A percentile compares a stretch with the other conserved stretches of the same genome.
phyloP scores from a whole-genome alignment of 1,140 invertebrate genomes.

The Diabrotica virgifera region DNA sequence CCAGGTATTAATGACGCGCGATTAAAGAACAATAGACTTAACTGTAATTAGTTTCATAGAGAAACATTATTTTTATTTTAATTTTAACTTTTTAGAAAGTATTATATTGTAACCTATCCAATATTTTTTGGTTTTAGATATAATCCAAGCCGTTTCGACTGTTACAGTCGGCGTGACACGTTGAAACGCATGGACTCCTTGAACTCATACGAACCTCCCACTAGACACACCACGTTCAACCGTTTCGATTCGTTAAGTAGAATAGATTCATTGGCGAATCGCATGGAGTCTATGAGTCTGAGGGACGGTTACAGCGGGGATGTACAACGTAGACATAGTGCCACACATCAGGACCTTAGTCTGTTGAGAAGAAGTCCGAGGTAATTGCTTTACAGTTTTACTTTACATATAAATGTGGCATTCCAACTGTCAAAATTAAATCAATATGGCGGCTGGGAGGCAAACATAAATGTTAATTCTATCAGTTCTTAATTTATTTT shows the following conservation, averaged over 20 bases:
- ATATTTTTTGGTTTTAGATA: slow-evolving; percentile 24
- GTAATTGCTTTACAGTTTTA: neutral
- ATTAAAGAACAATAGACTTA: no score
- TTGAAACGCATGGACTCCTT: slow-evolving; percentile 40
- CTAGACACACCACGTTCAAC: slow-evolving; percentile 33
- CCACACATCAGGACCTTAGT: slow-evolving; percentile 46
- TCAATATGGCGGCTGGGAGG: no score
- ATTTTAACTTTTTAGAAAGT: no score
- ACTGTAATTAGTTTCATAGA: no score
- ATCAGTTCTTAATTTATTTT: no score
- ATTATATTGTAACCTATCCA: no score
- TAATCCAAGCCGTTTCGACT: slow-evolving; percentile 38
- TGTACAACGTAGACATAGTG: slow-evolving; percentile 42
- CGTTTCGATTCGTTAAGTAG: slow-evolving; percentile 46
- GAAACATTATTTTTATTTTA: no score
- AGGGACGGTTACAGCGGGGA: slow-evolving; percentile 29
- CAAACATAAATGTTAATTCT: no score
- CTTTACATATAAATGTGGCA: no score
- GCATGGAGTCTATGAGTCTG: slow-evolving; percentile 42
- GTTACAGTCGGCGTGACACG: slow-evolving; percentile 35
- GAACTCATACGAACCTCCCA: slow-evolving; percentile 33
- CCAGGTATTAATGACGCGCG: no score
- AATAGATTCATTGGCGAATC: slow-evolving; percentile 44
- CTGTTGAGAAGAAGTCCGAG: slow-evolving; percentile 38
- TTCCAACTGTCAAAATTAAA: no score